These are phyloP conservation scores for Mystacides longicornis DNA, from an alignment of 2,888 invertebrate species.

Conservation along the genomic window DNA sequence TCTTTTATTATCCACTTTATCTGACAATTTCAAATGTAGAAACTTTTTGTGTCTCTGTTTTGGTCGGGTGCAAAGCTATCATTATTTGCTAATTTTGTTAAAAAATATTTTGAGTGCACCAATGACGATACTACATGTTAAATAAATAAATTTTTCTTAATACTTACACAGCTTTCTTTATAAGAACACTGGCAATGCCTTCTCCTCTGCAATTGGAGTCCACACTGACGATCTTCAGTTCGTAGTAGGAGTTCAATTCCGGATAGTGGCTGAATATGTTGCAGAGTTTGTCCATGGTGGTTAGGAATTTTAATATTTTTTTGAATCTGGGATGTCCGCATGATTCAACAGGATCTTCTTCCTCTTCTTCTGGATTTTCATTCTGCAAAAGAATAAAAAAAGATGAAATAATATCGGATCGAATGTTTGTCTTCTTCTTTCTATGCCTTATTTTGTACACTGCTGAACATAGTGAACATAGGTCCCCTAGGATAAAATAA, in stretches of 20 bases:
- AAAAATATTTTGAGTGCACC: too few species aligned
- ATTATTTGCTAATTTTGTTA: too few species aligned
- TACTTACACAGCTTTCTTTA: conserved; percentile 56
- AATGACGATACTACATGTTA: too few species aligned
- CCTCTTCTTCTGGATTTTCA: conserved; percentile 29
- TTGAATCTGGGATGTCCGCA: conserved; percentile 56
- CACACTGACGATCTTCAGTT: conserved; percentile 60
- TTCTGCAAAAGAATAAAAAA: not conserved
- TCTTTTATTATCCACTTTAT: too few species aligned
- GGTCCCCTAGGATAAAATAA: too few species aligned
- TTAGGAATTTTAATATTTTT: conserved; percentile 55
- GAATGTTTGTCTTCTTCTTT: too few species aligned
- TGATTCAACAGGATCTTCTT: conserved; percentile 40
- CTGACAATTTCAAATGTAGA: too few species aligned
- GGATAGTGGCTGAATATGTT: conserved; percentile 52
- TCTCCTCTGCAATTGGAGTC: conserved; percentile 56
- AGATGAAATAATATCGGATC: not conserved
- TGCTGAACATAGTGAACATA: too few species aligned
- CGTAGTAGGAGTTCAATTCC: conserved; percentile 46
- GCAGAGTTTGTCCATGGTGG: conserved; percentile 48
- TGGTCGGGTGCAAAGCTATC: too few species aligned
- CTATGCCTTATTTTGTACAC: too few species aligned
- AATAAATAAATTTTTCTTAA: not conserved
- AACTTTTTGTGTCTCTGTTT: too few species aligned
- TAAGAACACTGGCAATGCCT: conserved; percentile 58